Evolutionary conservation across 2,888 invertebrate species (phyloP).

Genomic region (Drosophila mercatorum): DNA sequence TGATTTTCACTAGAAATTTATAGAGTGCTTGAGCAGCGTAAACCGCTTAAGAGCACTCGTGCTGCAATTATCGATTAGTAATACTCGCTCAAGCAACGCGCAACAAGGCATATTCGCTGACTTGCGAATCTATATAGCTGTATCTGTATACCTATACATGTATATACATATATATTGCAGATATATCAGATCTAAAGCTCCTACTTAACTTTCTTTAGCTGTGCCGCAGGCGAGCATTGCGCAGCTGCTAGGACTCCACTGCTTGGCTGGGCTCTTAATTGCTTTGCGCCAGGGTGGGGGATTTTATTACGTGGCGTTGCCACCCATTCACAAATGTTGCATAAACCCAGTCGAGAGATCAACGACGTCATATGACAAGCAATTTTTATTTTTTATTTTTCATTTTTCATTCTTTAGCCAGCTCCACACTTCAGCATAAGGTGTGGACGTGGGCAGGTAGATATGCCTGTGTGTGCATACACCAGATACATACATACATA

Average conservation of each 20-base stretch:
- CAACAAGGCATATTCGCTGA: background rate
- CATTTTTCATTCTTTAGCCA: background rate
- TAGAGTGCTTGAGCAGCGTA: constrained; percentile 5
- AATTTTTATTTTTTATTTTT: background rate
- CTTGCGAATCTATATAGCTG: too few species aligned
- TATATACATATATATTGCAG: background rate
- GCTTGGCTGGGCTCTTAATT: background rate
- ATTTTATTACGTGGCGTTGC: constrained; percentile 18
- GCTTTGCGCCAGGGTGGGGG: background rate
- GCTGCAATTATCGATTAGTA: constrained; percentile 14
- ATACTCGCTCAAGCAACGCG: background rate
- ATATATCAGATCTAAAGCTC: background rate
- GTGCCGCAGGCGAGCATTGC: background rate
- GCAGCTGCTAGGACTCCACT: background rate
- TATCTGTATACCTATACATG: background rate
- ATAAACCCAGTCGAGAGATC: constrained; percentile 13
- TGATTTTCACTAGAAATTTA: constrained; percentile 8
- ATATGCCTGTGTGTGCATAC: background rate
- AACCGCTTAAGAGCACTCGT: constrained; percentile 16
- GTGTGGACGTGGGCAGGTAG: background rate
- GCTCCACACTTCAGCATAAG: constrained; percentile 8
- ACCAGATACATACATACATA: background rate
- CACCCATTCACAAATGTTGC: constrained; percentile 22
- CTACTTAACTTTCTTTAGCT: background rate
- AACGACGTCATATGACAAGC: constrained; percentile 11